Percentiles rank a stretch among this genome's conserved stretches.
Conservation (phyloP, 1,140 invertebrate genomes). For the Geopemphigus sp. region DNA sequence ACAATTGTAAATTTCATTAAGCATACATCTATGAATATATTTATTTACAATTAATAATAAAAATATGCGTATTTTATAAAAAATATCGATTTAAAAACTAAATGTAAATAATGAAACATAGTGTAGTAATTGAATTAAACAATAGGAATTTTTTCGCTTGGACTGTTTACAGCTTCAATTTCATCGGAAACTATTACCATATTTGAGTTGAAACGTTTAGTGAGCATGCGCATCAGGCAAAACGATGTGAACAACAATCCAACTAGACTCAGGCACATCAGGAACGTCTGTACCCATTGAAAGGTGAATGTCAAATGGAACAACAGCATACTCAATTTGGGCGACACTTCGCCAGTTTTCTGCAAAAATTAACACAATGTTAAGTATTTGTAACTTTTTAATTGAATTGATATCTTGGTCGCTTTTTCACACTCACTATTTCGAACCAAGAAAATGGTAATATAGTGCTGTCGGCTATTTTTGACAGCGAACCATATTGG, state of each 20-base stretch:
- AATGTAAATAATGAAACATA: neutral
- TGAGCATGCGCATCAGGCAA: slow-evolving; percentile 15
- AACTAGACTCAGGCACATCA: slow-evolving; percentile 36
- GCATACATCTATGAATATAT: neutral
- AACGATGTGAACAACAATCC: slow-evolving; percentile 34
- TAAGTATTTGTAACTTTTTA: neutral
- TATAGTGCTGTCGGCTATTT: slow-evolving; percentile 52
- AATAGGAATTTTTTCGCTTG: slow-evolving; percentile 44
- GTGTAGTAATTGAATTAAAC: slow-evolving; percentile 7
- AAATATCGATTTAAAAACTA: slow-evolving; percentile 10
- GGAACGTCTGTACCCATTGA: slow-evolving; percentile 29
- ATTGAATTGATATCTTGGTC: neutral
- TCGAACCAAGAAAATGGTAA: slow-evolving; percentile 53
- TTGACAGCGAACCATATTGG: neutral
- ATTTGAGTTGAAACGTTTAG: slow-evolving; percentile 2
- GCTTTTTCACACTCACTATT: slow-evolving; percentile 51
- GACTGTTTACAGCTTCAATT: neutral
- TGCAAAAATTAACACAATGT: neutral
- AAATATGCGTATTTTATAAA: neutral
- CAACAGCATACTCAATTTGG: neutral
- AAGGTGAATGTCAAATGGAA: slow-evolving; percentile 30
- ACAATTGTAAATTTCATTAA: neutral
- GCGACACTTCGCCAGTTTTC: slow-evolving; percentile 25
- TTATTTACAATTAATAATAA: slow-evolving; percentile 39
- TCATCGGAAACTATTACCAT: slow-evolving; percentile 22